Evolutionary conservation across 2,888 invertebrate species (phyloP).

Genomic region (Noctuana brunneofusca): DNA sequence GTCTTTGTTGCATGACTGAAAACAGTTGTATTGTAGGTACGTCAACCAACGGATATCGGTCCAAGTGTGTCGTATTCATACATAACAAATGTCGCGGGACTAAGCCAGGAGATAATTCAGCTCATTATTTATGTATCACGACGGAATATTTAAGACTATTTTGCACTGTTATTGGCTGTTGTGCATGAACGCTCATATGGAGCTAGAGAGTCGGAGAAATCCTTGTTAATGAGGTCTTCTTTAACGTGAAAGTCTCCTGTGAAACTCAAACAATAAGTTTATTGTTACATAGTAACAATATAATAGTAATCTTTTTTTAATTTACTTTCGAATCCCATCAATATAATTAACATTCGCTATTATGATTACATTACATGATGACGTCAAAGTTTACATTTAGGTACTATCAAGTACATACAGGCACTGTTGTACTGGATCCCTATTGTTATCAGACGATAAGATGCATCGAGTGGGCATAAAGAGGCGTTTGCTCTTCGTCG

Average conservation of each 20-base stretch:
- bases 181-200: constrained; percentile 36
- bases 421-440: constrained; percentile 19
- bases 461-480: constrained; percentile 35
- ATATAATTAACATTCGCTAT: neutral
- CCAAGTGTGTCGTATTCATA: constrained; percentile 62
- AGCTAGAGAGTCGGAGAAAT: constrained; percentile 26
- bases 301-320: too few species aligned
- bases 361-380: constrained; percentile 21
- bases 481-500: constrained; percentile 33
- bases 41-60: constrained; percentile 72
- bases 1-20: constrained; percentile 66
- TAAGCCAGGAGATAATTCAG: constrained; percentile 50
- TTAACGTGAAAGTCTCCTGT: constrained; percentile 15
- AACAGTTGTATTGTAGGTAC: constrained; percentile 69
- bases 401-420: constrained; percentile 11
- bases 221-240: constrained; percentile 18
- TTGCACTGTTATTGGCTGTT: constrained; percentile 39
- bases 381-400: constrained; percentile 37
- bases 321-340: neutral
- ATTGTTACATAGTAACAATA: neutral
- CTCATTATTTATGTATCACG: constrained; percentile 59
- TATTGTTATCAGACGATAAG: constrained; percentile 37
- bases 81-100: constrained; percentile 64
- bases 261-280: constrained; percentile 13
- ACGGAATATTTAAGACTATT: constrained; percentile 54